Evolutionary conservation across 2,113 vertebrate genomes (phyloP), one percentile per base, ranked within the genome.

Genomic region (Bostrychus sinensis): DNA sequence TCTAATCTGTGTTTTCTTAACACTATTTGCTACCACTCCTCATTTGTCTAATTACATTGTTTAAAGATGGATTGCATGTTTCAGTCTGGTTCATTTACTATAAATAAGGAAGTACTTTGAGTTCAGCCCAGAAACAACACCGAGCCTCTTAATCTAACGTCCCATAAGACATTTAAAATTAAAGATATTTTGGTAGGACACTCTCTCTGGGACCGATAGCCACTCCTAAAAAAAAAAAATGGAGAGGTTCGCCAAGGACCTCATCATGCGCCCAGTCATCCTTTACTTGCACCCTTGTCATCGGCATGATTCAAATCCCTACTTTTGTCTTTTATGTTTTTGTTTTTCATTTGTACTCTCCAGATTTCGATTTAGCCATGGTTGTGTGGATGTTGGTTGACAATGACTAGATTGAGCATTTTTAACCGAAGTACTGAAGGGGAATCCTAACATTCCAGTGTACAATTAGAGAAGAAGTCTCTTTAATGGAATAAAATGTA

Each of bases 401-500:
- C 80, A 83, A 80, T 75, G 82, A 81, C 61, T 65, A 67, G 78
- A 74, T 87, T 84, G 87, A 90, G 84, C 92, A 83, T 95, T 96
- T 95, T 94, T 95, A 94, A 93, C 91, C 81, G 88, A 90, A 84
- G 73, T 90, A 71, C 88, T 85, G 84, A 86, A 91, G 93, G 94
- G 92, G 87, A 88, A 85, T 90, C 92, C 90, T 87, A 87, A 95
- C 96, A 97, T 98, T 98, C 95, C 95, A 94, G 75, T 95, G 92
- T 95, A 91, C 80, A 88, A 88, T 80, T 89, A 84, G 85, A 66
- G 61, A 81, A 77, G 57, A 81, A 77, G 34, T 81, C 70, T 80
- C 93, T 93, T 92, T 93, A 95, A 95, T 92, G 92, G 86, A 96
- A 94, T 96, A 97, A 96, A 97, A 89, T 92, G 86, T 93, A 92